phyloP scores from a whole-genome alignment of 53 echinoderm and acorn worm species.

The Holothuria leucospilota region DNA sequence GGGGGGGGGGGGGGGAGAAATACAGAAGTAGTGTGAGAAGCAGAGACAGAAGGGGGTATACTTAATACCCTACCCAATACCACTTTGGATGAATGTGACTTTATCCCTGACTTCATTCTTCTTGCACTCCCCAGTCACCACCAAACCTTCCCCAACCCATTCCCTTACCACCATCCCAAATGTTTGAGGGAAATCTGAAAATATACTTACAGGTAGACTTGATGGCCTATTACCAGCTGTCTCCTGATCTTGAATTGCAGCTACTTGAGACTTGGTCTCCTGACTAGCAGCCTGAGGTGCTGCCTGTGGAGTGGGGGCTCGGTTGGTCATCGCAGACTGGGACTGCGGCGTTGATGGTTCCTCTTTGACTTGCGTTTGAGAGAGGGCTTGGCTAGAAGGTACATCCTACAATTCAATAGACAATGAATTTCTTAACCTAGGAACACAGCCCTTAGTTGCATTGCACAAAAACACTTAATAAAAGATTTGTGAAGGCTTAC shows the following conservation, averaged over 20 bases:
- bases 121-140: no score
- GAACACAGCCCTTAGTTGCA: no score
- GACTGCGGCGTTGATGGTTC: slow-evolving; percentile 40
- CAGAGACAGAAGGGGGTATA: no score
- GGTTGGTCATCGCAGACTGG: slow-evolving; percentile 16
- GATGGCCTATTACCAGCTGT: slow-evolving; percentile 82
- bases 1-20: no score
- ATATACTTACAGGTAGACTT: slow-evolving; percentile 86
- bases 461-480: no score
- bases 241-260: slow-evolving; percentile 70
- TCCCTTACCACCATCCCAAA: not conserved
- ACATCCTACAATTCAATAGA: slow-evolving; percentile 17
- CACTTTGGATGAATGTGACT: no score
- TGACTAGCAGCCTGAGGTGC: slow-evolving; percentile 3
- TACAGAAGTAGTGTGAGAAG: no score
- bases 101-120: no score
- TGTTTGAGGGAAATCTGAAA: not conserved
- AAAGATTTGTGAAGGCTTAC: no score
- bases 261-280: slow-evolving; percentile 48
- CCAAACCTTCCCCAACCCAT: no score
- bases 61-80: no score
- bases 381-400: slow-evolving; percentile 45
- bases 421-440: no score
- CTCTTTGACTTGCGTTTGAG: slow-evolving; percentile 33
- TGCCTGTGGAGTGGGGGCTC: slow-evolving; percentile 25